A percentile compares a stretch with the other conserved stretches of the same genome.
Conservation (phyloP, 2,797 vertebrate species). For the Capromys pilorides region DNA sequence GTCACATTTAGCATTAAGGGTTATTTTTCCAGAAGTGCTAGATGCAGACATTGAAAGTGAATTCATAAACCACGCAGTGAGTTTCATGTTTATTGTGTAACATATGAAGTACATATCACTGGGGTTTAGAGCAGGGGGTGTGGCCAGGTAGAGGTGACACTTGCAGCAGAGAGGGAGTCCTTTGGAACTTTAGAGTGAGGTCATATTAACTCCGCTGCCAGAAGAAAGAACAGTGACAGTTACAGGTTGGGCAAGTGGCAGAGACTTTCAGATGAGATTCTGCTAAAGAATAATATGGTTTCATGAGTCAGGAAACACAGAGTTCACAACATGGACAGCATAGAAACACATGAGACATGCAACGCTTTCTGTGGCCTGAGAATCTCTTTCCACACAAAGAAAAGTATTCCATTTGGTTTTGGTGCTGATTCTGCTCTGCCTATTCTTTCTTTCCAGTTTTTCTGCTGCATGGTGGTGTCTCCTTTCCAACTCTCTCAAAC, state of each 20-base stretch:
- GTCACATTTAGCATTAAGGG: background rate
- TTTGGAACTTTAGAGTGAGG: background rate
- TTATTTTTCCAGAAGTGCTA: constrained; percentile 47
- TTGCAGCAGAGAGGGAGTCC: background rate
- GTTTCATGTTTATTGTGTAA: constrained; percentile 12
- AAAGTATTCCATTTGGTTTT: constrained; percentile 10
- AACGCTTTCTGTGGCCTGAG: background rate
- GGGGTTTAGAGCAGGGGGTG: background rate
- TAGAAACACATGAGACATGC: background rate
- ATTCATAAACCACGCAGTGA: constrained; percentile 13
- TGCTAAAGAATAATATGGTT: background rate
- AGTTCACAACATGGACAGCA: background rate
- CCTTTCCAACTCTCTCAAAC: background rate
- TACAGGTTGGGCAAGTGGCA: background rate
- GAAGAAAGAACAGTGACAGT: background rate
- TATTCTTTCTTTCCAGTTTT: background rate
- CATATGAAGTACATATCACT: background rate
- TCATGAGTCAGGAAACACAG: background rate
- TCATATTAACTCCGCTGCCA: background rate
- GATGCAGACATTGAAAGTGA: background rate
- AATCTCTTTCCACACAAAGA: background rate
- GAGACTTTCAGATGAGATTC: background rate
- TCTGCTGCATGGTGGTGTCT: no score
- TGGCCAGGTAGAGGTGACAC: background rate
- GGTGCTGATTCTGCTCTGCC: background rate